Evolutionary conservation across 1,140 invertebrate genomes (phyloP).

Genomic region (Nasonia longicornis): DNA sequence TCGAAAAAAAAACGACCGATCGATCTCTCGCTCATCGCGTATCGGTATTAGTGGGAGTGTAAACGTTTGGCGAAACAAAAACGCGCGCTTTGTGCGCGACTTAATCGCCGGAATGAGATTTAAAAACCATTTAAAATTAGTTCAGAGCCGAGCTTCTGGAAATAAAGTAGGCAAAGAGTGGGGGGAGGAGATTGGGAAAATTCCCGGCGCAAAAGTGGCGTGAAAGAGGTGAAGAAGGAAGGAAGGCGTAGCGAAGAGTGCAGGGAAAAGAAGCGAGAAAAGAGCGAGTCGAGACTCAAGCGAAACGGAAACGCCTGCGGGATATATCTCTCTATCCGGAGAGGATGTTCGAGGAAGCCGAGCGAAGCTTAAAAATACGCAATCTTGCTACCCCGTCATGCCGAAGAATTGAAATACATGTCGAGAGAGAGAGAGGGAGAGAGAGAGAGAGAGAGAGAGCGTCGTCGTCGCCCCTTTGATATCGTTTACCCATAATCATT

Average conservation of each 20-base stretch:
- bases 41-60: not conserved
- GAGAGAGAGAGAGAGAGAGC: no score
- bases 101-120: conserved; percentile 27
- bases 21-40: not conserved
- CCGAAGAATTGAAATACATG: conserved; percentile 71
- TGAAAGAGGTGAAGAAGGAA: conserved; percentile 37
- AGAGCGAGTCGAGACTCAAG: conserved; percentile 61
- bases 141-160: not conserved
- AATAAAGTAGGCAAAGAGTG: not conserved
- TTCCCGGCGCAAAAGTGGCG: conserved; percentile 30
- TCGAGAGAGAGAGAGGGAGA: conserved; percentile 9
- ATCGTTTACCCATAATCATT: conserved; percentile 72
- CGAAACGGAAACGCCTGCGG: conserved; percentile 65
- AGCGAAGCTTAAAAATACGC: conserved; percentile 70
- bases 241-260: not conserved
- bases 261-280: conserved; percentile 43
- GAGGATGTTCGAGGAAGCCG: conserved; percentile 41
- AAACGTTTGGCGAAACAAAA: not conserved
- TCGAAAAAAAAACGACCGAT: not conserved
- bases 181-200: not conserved
- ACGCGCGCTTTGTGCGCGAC: not conserved
- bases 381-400: conserved; percentile 68
- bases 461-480: conserved; percentile 62
- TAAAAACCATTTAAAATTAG: conserved; percentile 38
- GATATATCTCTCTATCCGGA: conserved; percentile 26